phyloP scores from a whole-genome alignment of 2,113 vertebrate species.

The Astatoreochromis straeleni region DNA sequence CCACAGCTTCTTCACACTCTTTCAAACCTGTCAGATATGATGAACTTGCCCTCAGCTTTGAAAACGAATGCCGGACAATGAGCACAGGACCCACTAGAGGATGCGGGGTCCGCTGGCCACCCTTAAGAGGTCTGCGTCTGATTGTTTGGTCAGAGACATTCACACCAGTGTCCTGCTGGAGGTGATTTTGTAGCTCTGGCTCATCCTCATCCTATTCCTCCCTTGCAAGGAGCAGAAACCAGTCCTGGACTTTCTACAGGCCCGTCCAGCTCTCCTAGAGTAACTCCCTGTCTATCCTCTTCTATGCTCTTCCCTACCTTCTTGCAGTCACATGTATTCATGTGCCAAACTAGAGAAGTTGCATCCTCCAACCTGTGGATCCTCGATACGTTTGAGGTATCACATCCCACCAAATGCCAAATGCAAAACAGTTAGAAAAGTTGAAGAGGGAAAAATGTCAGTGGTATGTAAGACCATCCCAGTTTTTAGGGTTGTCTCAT shows the following conservation, averaged over 20 bases:
- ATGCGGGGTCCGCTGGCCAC: not conserved
- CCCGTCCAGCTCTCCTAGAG: not conserved
- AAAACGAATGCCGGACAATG: rapidly evolving
- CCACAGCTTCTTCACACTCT: not conserved
- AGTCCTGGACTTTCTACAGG: not conserved
- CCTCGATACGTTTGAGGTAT: rapidly evolving
- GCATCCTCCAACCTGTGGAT: not conserved
- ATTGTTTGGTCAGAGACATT: not conserved
- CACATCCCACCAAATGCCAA: not conserved
- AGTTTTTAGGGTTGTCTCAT: not conserved
- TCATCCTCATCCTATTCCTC: not conserved
- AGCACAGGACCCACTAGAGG: not conserved
- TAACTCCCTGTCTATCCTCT: not conserved
- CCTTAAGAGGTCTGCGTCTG: not conserved
- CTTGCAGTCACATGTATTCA: not conserved
- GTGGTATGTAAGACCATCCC: not conserved
- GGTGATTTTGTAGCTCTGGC: not conserved
- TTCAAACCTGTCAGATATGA: not conserved
- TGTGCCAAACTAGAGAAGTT: not conserved
- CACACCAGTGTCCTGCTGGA: not conserved
- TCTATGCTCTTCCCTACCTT: not conserved
- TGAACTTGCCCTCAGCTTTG: not conserved
- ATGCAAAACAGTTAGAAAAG: not conserved
- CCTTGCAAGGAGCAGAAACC: not conserved
- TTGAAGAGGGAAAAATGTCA: not conserved